Evolutionary conservation across 2,888 invertebrate species (phyloP).

Genomic region (Phytoseiulus persimilis): DNA sequence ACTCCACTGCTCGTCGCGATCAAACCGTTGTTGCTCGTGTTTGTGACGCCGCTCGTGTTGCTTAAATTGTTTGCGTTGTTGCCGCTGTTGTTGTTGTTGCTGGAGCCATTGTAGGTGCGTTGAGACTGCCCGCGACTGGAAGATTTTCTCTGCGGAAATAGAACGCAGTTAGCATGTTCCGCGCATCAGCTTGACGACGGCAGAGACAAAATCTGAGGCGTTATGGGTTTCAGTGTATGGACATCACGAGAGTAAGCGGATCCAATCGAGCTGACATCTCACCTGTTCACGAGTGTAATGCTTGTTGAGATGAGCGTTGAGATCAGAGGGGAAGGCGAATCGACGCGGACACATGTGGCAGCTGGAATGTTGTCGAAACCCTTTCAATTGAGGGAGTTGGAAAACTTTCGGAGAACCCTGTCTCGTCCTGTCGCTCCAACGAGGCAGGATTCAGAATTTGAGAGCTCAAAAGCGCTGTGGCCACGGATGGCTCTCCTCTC

Average conservation of each 20-base stretch:
- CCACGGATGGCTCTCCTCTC: not conserved
- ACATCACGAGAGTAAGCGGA: no score
- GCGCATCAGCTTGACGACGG: not conserved
- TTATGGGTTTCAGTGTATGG: not conserved
- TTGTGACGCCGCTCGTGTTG: not conserved
- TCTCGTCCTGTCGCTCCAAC: no score
- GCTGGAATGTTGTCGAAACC: constrained; percentile 47
- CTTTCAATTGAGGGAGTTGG: no score
- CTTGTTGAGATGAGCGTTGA: constrained; percentile 48
- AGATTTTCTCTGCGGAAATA: not conserved
- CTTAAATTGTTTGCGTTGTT: constrained; percentile 5
- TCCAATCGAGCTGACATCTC: not conserved
- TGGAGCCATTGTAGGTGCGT: not conserved
- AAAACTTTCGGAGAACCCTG: no score
- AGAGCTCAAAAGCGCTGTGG: no score
- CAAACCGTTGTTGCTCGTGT: constrained; percentile 36
- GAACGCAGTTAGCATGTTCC: not conserved
- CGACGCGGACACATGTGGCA: constrained; percentile 49
- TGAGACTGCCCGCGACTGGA: not conserved
- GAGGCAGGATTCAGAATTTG: no score
- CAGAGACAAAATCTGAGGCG: not conserved
- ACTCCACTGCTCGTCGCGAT: not conserved
- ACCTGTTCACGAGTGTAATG: constrained; percentile 42
- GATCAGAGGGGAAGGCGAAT: constrained; percentile 49
- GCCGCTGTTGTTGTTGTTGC: constrained; percentile 17